Evolutionary conservation across 1,140 invertebrate genomes (phyloP).

Genomic region (Orchesella cincta): DNA sequence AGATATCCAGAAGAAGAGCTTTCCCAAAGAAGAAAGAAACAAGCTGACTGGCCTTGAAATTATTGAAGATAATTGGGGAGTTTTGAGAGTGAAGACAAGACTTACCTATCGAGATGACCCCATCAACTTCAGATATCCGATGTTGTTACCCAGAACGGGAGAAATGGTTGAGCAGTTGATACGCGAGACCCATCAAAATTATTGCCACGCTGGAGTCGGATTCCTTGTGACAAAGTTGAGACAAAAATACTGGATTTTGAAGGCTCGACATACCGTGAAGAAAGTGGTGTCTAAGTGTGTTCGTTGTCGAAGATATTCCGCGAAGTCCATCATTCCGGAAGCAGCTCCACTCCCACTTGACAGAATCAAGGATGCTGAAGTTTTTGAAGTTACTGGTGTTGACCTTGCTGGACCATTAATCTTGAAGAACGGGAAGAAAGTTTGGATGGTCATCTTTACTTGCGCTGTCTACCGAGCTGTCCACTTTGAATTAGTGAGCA

Average conservation of each 20-base stretch:
- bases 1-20: background rate
- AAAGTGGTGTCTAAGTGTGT: background rate
- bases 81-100: too few relatives aligned
- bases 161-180: background rate
- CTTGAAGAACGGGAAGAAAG: background rate
- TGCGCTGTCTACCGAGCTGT: background rate
- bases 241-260: conserved; percentile 3
- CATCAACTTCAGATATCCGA: background rate
- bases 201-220: conserved; percentile 6
- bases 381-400: background rate
- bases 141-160: background rate
- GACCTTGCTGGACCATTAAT: background rate
- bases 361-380: background rate
- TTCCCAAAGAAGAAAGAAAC: background rate
- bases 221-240: background rate
- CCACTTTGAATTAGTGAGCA: background rate
- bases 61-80: background rate
- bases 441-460: background rate
- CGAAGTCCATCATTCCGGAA: background rate
- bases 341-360: background rate
- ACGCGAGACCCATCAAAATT: background rate
- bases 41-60: background rate
- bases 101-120: background rate
- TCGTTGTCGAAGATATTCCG: background rate
- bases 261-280: background rate